A percentile compares a stretch with the other conserved stretches of the same genome.
phyloP scores from a whole-genome alignment of 2,888 invertebrate species.

The Eremobia ochroleuca region DNA sequence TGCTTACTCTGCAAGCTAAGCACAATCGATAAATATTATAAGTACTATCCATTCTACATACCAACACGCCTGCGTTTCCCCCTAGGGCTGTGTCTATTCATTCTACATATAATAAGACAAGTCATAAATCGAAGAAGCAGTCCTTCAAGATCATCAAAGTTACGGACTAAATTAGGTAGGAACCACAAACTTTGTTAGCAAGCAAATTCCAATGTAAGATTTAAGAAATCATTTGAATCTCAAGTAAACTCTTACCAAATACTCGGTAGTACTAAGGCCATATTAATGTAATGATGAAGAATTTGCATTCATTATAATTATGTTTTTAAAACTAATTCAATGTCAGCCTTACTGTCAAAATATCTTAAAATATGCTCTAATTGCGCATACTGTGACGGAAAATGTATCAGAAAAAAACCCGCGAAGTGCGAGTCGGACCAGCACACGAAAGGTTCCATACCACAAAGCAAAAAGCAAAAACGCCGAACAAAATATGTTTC shows the following conservation, averaged over 20 bases:
- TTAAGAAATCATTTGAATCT: constrained; percentile 13
- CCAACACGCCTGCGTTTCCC: too few species aligned
- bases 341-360: constrained; percentile 58
- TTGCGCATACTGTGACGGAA: constrained; percentile 2
- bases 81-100: too few species aligned
- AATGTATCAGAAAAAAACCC: constrained; percentile 11
- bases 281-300: constrained; percentile 39
- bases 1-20: too few species aligned
- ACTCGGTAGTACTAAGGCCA: constrained; percentile 32
- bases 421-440: not conserved
- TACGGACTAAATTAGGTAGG: not conserved
- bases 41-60: too few species aligned
- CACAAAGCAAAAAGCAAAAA: too few species aligned
- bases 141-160: not conserved
- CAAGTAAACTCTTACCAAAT: constrained; percentile 42
- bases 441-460: not conserved
- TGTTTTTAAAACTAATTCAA: constrained; percentile 49
- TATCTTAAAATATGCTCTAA: constrained; percentile 35
- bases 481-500: too few species aligned
- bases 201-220: not conserved
- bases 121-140: not conserved
- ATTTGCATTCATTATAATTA: constrained; percentile 53
- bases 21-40: too few species aligned
- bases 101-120: not conserved
- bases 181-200: not conserved